phyloP scores from a whole-genome alignment of 2,888 invertebrate species.

The Phymatocera aterrima region DNA sequence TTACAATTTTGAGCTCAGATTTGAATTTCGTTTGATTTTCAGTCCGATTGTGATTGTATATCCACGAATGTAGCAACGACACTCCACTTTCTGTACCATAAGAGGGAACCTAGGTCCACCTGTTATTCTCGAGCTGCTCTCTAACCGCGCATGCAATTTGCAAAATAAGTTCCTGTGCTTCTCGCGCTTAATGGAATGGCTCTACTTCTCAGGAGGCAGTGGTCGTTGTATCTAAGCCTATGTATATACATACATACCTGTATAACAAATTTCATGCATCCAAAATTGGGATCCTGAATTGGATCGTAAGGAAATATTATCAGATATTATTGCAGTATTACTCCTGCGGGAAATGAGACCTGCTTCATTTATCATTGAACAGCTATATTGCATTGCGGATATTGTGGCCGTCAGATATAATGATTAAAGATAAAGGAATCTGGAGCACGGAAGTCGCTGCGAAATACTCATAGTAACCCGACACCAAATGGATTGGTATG shows the following conservation, averaged over 20 bases:
- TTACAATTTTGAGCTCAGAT: background rate
- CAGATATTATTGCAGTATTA: background rate
- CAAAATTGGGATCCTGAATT: background rate
- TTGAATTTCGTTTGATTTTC: background rate
- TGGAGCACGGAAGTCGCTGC: background rate
- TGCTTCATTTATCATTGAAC: background rate
- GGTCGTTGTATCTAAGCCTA: too few species aligned
- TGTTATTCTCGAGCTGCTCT: too few species aligned
- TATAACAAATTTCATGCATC: background rate
- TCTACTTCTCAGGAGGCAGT: too few species aligned
- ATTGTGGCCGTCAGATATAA: background rate
- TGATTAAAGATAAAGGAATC: background rate
- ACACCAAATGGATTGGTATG: background rate
- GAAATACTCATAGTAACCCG: background rate
- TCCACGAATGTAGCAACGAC: too few species aligned
- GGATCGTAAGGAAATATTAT: background rate
- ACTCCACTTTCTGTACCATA: too few species aligned
- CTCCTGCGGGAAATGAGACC: background rate
- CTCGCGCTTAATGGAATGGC: too few species aligned
- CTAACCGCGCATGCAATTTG: too few species aligned
- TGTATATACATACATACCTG: too few species aligned
- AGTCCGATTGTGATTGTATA: background rate
- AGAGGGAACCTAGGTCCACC: too few species aligned
- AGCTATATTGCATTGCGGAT: background rate
- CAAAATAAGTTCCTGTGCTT: too few species aligned